Conservation (phyloP, 2,888 invertebrate genomes). For the Siphonodentalium dalli region DNA sequence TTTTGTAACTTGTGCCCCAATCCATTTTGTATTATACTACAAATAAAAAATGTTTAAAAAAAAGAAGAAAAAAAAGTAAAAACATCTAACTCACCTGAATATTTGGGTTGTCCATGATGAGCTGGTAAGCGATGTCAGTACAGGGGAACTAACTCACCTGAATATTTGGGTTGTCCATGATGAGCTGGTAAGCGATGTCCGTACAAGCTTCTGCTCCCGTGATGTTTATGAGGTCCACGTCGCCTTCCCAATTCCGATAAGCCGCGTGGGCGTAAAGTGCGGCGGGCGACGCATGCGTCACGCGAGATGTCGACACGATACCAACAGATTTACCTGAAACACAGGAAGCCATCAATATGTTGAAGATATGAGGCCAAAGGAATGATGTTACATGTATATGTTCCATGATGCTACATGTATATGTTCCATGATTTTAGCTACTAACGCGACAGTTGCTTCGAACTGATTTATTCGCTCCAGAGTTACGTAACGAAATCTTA, state of each 20-base stretch:
- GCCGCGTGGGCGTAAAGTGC: conserved; percentile 51
- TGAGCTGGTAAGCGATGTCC: conserved; percentile 47
- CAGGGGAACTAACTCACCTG: conserved; percentile 35
- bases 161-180: conserved; percentile 37
- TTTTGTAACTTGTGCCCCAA: too few species aligned
- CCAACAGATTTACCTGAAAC: conserved; percentile 50
- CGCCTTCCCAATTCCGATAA: conserved; percentile 50
- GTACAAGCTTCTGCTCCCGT: conserved; percentile 32
- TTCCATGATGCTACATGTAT: too few species aligned
- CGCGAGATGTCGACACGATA: conserved; percentile 53
- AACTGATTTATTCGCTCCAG: too few species aligned
- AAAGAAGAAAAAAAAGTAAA: too few species aligned
- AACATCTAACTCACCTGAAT: conserved; percentile 34
- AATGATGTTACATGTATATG: too few species aligned
- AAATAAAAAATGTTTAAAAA: too few species aligned
- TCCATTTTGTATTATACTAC: too few species aligned
- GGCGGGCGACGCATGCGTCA: conserved; percentile 61
- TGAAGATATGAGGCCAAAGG: too few species aligned
- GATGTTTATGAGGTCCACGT: conserved; percentile 21
- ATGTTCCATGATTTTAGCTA: too few species aligned
- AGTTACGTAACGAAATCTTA: too few species aligned
- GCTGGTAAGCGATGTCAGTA: conserved; percentile 46
- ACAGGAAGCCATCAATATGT: too few species aligned
- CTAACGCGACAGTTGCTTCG: too few species aligned
- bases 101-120: conserved; percentile 37